Evolutionary conservation across 1,140 invertebrate genomes (phyloP).

Genomic region (Drosophila teissieri): DNA sequence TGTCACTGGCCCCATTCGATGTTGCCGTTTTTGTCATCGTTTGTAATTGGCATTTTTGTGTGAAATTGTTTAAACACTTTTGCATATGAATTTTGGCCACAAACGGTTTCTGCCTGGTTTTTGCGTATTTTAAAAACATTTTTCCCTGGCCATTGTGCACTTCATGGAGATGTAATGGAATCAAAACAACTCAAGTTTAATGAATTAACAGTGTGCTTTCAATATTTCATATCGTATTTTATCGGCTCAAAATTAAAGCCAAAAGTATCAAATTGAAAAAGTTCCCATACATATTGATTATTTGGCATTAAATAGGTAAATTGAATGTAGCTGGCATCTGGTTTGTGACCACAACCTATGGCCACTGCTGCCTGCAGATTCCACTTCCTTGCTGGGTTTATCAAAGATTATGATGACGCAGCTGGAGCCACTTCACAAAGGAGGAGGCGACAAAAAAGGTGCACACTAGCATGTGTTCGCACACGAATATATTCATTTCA

Average conservation of each 20-base stretch:
- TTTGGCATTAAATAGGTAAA: neutral
- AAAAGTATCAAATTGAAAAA: conserved; percentile 5
- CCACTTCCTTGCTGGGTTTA: conserved; percentile 19
- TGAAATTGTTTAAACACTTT: conserved; percentile 51
- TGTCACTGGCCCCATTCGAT: conserved; percentile 14
- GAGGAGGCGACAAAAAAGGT: conserved; percentile 41
- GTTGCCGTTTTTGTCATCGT: conserved; percentile 38
- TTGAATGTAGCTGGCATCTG: neutral
- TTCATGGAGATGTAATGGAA: conserved; percentile 30
- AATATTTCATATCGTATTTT: neutral
- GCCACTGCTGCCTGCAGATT: conserved; percentile 2
- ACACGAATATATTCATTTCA: conserved; percentile 71
- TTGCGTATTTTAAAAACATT: neutral
- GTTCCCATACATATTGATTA: neutral
- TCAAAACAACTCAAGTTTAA: conserved; percentile 20
- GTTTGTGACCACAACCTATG: conserved; percentile 14
- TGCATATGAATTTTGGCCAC: conserved; percentile 40
- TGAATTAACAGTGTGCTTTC: neutral
- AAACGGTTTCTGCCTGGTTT: conserved; percentile 34
- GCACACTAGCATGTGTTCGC: conserved; percentile 25
- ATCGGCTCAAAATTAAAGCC: conserved; percentile 13
- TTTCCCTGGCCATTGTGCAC: neutral
- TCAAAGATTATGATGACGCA: conserved; percentile 53
- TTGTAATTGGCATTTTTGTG: conserved; percentile 47
- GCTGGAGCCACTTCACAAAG: conserved; percentile 57